Base-by-base conservation (phyloP, 2,797 vertebrate species). In the Xyrichtys novacula region DNA sequence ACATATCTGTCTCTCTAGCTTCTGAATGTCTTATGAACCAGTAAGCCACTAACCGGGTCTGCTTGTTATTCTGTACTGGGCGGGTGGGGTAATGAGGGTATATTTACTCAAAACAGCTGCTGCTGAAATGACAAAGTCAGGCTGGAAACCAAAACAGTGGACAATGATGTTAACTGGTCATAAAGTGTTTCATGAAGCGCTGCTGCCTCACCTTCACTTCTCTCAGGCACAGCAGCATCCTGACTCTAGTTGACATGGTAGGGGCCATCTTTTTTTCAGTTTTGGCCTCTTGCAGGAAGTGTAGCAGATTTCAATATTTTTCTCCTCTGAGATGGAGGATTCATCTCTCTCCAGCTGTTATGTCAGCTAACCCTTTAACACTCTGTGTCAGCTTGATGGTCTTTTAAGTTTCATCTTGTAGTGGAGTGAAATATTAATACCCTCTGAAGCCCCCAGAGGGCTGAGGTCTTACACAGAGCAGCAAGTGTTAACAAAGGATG, bases 401-500 rank as follows among this genome's bases (percentile, higher is more conserved):
- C 74, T 81, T 77, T 76, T 47, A 59, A 74, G 48, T 65, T 75
- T 67, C 43, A 64, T 74, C 40, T 22, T 71, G 25, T 75, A 58
- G 69, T 39, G 4, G 12, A 66, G 50, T 80, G 57, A 72, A 81
- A 77, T 83, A 85, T 87, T 73, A 74, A 87, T 76, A 74, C n/a
- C 31, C n/a, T 22, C 31, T 54, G 56, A 66, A 19, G 42, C 31
- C 78, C 56, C 48, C 8, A 19, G 69, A 34, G 74, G 49, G 43
- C 14, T 16, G 15, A 70, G 54, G 61, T 72, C 59, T 74, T 67
- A 73, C 36, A 62, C 60, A 48, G 12, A 32, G 50, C 70, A 67
- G 31, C 29, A 56, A 66, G 42, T 80, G 63, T 81, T 81, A 81
- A 88, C 81, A 81, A 76, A 79, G 68, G 71, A 60, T 76, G 71